Evolutionary conservation across 1,140 invertebrate genomes (phyloP).

Genomic region (Frieseomelitta varia): DNA sequence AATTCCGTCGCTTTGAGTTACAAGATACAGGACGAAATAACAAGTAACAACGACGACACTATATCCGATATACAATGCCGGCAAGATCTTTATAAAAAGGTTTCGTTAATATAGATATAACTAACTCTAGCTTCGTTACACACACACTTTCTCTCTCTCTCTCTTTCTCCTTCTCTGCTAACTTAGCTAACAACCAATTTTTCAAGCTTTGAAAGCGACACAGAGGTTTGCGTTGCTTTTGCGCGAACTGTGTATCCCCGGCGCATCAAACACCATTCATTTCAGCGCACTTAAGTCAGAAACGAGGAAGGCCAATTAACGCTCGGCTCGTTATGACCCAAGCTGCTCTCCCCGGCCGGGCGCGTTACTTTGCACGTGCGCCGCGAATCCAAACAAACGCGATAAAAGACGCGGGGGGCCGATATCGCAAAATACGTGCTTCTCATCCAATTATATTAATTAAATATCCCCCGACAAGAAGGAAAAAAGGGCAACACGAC

Average conservation of each 20-base stretch:
- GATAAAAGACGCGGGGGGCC: constrained; percentile 3
- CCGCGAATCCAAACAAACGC: constrained; percentile 46
- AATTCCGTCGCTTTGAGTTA: neutral
- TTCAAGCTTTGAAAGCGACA: neutral
- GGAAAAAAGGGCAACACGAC: neutral
- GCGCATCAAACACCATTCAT: neutral
- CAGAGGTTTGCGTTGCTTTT: neutral
- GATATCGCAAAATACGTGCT: constrained; percentile 27
- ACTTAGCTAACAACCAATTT: neutral
- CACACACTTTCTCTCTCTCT: no score
- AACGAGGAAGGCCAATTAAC: constrained; percentile 25
- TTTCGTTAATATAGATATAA: neutral
- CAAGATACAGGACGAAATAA: neutral
- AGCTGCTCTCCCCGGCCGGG: neutral
- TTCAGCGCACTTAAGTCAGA: neutral
- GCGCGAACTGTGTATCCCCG: neutral
- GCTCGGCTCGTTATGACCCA: neutral
- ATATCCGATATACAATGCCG: neutral
- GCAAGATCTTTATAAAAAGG: neutral
- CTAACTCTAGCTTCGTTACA: no score
- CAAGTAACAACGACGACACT: neutral
- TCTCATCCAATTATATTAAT: constrained; percentile 43
- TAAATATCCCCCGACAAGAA: constrained; percentile 9
- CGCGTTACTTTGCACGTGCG: constrained; percentile 17
- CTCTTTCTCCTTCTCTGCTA: neutral